Conservation (phyloP, 2,888 invertebrate genomes). For the Calameuta filiformis region DNA sequence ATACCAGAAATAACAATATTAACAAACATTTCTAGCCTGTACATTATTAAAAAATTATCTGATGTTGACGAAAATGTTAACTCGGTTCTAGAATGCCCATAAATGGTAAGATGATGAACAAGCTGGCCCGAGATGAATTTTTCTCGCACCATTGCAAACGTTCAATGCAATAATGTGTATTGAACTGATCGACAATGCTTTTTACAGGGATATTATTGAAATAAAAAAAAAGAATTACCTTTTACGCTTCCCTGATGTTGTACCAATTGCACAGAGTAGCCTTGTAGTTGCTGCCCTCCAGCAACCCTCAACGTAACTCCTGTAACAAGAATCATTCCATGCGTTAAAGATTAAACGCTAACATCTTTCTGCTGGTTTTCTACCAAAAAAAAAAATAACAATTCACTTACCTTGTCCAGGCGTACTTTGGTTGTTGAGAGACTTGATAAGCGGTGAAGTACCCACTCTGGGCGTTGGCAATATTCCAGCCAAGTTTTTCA, state of each 20-base stretch:
- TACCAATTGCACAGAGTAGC: conserved; percentile 69
- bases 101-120: conserved; percentile 51
- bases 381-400: background rate
- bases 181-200: conserved; percentile 12
- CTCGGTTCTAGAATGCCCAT: conserved; percentile 55
- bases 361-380: background rate
- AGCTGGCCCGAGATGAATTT: conserved; percentile 61
- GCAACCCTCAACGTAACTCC: conserved; percentile 63
- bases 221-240: conserved; percentile 57
- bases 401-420: conserved; percentile 53
- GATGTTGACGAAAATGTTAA: conserved; percentile 30
- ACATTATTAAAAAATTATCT: background rate
- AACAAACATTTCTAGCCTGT: background rate
- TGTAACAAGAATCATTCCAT: conserved; percentile 20
- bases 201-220: background rate
- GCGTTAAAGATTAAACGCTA: background rate
- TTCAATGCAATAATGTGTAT: conserved; percentile 34
- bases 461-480: conserved; percentile 60
- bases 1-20: conserved; percentile 22
- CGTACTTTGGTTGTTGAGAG: conserved; percentile 50
- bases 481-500: conserved; percentile 59
- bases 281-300: conserved; percentile 64
- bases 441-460: conserved; percentile 63
- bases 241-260: conserved; percentile 70
- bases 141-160: conserved; percentile 62